phyloP scores from a whole-genome alignment of 2,888 invertebrate genomes.

The Agrotis puta region DNA sequence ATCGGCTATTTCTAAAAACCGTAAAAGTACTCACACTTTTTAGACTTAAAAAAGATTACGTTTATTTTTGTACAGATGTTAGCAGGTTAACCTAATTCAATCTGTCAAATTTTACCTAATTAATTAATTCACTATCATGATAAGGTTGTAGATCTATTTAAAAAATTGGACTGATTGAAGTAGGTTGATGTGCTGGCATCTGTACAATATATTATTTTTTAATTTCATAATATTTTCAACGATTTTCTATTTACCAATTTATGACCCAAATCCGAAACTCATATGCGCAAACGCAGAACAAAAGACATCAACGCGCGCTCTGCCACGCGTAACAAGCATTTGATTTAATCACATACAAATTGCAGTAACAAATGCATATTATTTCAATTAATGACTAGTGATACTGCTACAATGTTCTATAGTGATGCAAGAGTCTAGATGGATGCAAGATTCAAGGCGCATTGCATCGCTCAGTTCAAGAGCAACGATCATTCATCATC shows the following conservation, averaged over 20 bases:
- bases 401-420: constrained; percentile 34
- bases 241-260: background rate
- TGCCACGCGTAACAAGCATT: background rate
- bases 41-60: no score
- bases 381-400: constrained; percentile 58
- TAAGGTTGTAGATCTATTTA: no score
- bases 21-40: no score
- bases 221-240: no score
- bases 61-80: no score
- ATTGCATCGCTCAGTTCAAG: constrained; percentile 67
- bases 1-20: no score
- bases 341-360: constrained; percentile 21
- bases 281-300: constrained; percentile 20
- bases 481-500: constrained; percentile 68
- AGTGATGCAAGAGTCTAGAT: constrained; percentile 63
- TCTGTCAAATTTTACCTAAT: no score
- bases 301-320: constrained; percentile 69
- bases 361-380: constrained; percentile 28
- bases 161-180: no score
- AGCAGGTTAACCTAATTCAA: no score
- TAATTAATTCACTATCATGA: no score
- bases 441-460: constrained; percentile 64
- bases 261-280: background rate
- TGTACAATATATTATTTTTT: no score
- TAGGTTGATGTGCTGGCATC: no score